These are phyloP conservation scores for Adrianichthys oophorus DNA, from an alignment of 2,797 vertebrate genomes.

Conservation along the genomic window DNA sequence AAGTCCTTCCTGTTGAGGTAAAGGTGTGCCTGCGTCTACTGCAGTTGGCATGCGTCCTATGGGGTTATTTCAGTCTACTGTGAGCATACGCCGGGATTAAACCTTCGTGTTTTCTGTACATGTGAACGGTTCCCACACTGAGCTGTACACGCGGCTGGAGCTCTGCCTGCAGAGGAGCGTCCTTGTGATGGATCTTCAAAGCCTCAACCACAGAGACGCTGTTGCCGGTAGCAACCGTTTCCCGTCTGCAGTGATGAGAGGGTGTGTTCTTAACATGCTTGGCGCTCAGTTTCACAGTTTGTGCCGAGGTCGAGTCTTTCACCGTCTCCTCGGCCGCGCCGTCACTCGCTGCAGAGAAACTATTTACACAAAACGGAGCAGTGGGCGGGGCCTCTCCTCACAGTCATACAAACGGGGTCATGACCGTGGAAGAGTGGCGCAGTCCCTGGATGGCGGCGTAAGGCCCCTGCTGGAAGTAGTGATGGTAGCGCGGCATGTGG, in stretches of 20 bases:
- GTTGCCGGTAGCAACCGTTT: conserved; percentile 6
- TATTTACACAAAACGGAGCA: conserved; percentile 72
- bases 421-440: conserved; percentile 95
- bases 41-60: conserved; percentile 69
- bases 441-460: conserved; percentile 98
- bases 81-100: conserved; percentile 37
- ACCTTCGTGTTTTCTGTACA: conserved; percentile 43
- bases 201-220: neutral
- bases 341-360: conserved; percentile 28
- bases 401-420: conserved; percentile 98
- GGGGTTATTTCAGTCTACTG: conserved; percentile 38
- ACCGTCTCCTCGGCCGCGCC: conserved; percentile 5
- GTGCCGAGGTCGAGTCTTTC: conserved; percentile 16
- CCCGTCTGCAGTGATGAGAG: too few species aligned
- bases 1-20: conserved; percentile 26
- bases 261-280: too few species aligned
- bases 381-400: conserved; percentile 22
- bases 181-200: conserved; percentile 1
- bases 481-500: conserved; percentile 98
- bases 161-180: too few species aligned
- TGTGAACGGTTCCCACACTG: conserved; percentile 15
- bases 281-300: conserved; percentile 1
- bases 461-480: conserved; percentile 98
- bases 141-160: too few species aligned
- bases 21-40: conserved; percentile 56